Evolutionary conservation across 2,113 vertebrate genomes (phyloP).

Genomic region (Apeltes quadracus): DNA sequence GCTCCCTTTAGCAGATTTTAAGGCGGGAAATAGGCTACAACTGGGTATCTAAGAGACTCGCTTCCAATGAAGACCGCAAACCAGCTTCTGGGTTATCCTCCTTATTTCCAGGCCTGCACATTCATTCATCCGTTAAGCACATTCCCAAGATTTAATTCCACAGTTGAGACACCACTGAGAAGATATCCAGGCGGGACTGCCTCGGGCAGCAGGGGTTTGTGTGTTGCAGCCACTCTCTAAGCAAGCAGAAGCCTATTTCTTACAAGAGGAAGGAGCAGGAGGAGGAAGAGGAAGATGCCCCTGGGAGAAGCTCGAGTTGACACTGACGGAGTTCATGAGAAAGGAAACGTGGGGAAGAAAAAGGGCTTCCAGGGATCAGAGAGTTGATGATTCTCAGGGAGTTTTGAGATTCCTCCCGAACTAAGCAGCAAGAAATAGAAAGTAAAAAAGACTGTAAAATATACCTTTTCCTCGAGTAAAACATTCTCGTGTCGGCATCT

Average conservation of each 20-base stretch:
- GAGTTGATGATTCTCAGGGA: slow-evolving; percentile 12
- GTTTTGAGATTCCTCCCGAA: slow-evolving; percentile 11
- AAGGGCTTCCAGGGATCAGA: slow-evolving; percentile 28
- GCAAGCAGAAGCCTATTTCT: slow-evolving; percentile 43
- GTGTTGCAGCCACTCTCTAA: slow-evolving; percentile 53
- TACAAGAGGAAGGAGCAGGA: slow-evolving; percentile 46
- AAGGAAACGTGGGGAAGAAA: slow-evolving; percentile 49
- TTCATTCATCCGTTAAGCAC: slow-evolving; percentile 11
- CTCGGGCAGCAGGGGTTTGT: slow-evolving; percentile 41
- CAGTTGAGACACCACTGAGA: slow-evolving; percentile 10
- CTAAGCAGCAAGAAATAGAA: slow-evolving; percentile 1
- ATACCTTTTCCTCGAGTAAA: no score
- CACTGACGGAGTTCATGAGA: slow-evolving; percentile 71
- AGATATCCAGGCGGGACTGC: slow-evolving; percentile 48
- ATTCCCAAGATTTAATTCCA: slow-evolving; percentile 35
- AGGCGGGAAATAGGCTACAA: slow-evolving; percentile 5
- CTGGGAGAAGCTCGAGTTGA: slow-evolving; percentile 43
- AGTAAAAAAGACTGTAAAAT: neutral
- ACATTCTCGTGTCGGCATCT: neutral
- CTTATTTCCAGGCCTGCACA: slow-evolving; percentile 17
- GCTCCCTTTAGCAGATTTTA: neutral
- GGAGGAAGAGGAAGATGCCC: slow-evolving; percentile 48
- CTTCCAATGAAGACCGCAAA: slow-evolving; percentile 19
- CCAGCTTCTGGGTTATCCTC: neutral
- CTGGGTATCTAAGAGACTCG: slow-evolving; percentile 5